phyloP scores from a whole-genome alignment of 2,888 invertebrate genomes.

The Cheilosia scutellata region DNA sequence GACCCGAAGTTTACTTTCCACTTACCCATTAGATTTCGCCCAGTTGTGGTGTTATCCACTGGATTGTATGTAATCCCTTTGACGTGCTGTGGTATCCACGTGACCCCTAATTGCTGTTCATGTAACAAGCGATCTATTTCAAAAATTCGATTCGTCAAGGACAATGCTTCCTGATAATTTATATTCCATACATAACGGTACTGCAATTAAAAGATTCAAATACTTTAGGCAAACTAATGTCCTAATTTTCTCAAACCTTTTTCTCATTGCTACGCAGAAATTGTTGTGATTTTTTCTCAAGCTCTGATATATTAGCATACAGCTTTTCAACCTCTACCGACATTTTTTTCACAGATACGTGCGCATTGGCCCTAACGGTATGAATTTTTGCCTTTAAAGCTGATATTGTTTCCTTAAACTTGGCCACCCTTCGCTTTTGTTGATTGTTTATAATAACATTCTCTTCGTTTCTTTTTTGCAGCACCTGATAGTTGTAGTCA shows the following conservation, averaged over 20 bases:
- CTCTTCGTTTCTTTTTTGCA: conserved; percentile 95
- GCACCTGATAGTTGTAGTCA: conserved; percentile 94
- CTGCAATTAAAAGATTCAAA: conserved; percentile 58
- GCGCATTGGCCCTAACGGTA: conserved; percentile 88
- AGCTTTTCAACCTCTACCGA: conserved; percentile 88
- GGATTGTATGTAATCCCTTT: conserved; percentile 43
- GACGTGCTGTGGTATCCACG: conserved; percentile 85
- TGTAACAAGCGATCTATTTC: conserved; percentile 87
- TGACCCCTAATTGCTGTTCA: conserved; percentile 87
- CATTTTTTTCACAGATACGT: conserved; percentile 88
- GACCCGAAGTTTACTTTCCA: neutral
- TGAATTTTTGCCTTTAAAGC: conserved; percentile 87
- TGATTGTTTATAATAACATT: conserved; percentile 91
- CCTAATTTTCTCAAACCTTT: conserved; percentile 83
- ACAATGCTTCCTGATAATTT: conserved; percentile 85
- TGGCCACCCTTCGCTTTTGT: conserved; percentile 91
- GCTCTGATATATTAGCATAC: conserved; percentile 87
- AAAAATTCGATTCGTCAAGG: conserved; percentile 85
- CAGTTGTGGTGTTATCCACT: conserved; percentile 23
- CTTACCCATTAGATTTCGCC: conserved; percentile 41
- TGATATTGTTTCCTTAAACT: conserved; percentile 90
- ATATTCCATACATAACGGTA: conserved; percentile 86
- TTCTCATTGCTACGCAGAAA: conserved; percentile 88
- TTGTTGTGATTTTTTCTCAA: conserved; percentile 89
- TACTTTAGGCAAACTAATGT: neutral